Evolutionary conservation across 2,797 vertebrate genomes (phyloP).

Genomic region (Cheirogaleus major): DNA sequence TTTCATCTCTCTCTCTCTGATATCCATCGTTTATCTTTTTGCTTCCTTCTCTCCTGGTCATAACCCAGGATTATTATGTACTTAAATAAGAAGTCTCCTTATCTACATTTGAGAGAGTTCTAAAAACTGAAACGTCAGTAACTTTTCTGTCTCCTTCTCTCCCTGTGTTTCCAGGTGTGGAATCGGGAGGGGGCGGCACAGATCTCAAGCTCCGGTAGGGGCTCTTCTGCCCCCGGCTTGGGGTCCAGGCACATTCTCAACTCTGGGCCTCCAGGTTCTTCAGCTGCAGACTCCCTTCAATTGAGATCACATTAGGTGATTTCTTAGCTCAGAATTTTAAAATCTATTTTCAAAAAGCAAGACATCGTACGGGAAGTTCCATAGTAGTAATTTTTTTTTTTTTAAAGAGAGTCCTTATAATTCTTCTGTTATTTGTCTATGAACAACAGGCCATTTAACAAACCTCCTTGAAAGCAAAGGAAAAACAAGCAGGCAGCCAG

Average conservation of each 20-base stretch:
- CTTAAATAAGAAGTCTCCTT: not conserved
- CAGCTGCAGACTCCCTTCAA: not conserved
- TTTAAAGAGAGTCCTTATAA: not conserved
- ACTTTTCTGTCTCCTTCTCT: not conserved
- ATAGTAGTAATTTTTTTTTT: not conserved
- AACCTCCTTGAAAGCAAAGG: not conserved
- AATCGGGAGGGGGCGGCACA: rapidly evolving
- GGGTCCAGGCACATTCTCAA: not conserved
- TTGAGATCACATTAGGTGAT: not conserved
- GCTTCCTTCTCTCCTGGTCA: not conserved
- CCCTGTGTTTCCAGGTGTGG: not conserved
- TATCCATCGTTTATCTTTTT: not conserved
- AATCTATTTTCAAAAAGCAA: not conserved
- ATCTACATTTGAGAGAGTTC: not conserved
- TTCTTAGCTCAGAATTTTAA: not conserved
- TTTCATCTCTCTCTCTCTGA: not conserved
- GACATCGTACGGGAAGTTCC: not conserved
- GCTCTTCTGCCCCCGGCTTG: rapidly evolving
- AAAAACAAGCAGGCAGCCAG: not conserved
- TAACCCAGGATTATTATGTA: not conserved
- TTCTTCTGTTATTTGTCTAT: not conserved
- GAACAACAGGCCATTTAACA: not conserved
- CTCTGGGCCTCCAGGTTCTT: too few relatives aligned
- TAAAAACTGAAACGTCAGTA: not conserved
- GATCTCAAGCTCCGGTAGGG: too few relatives aligned